phyloP scores from a whole-genome alignment of 1,140 invertebrate species.

The Drosophila busckii region DNA sequence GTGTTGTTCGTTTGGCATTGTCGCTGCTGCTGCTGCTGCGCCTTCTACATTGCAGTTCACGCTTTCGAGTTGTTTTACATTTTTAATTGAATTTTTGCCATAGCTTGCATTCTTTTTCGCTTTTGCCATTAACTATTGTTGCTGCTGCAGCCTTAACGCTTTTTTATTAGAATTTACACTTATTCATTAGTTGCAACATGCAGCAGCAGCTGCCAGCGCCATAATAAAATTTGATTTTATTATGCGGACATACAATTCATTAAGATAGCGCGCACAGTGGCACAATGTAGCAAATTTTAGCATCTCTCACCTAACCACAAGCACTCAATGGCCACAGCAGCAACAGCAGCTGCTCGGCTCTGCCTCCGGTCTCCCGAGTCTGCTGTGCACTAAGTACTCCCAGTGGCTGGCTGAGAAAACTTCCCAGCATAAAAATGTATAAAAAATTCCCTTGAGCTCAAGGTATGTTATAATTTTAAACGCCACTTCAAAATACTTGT shows the following conservation, averaged over 20 bases:
- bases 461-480: constrained; percentile 44
- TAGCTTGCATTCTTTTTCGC: constrained; percentile 65
- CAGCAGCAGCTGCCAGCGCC: constrained; percentile 65
- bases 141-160: constrained; percentile 41
- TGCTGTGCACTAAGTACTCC: too few species aligned
- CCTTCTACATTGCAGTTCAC: constrained; percentile 12
- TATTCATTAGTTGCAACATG: constrained; percentile 72
- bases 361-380: too few species aligned
- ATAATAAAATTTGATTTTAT: constrained; percentile 70
- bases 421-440: constrained; percentile 55
- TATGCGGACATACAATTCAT: constrained; percentile 62
- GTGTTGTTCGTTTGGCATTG: constrained; percentile 70
- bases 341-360: too few species aligned
- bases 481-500: constrained; percentile 55
- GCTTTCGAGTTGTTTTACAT: constrained; percentile 74
- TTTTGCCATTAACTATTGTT: constrained; percentile 24
- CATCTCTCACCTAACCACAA: too few species aligned
- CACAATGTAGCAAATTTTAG: too few species aligned
- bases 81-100: constrained; percentile 75
- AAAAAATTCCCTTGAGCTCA: constrained; percentile 54
- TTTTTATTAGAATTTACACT: constrained; percentile 74
- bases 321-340: too few species aligned
- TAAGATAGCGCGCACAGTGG: constrained; percentile 19
- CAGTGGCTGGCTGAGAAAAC: too few species aligned
- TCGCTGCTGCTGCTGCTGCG: constrained; percentile 33